These are phyloP conservation scores for Hirtodrosophila alboralis DNA, from an alignment of 2,888 invertebrate species.

Conservation along the genomic window DNA sequence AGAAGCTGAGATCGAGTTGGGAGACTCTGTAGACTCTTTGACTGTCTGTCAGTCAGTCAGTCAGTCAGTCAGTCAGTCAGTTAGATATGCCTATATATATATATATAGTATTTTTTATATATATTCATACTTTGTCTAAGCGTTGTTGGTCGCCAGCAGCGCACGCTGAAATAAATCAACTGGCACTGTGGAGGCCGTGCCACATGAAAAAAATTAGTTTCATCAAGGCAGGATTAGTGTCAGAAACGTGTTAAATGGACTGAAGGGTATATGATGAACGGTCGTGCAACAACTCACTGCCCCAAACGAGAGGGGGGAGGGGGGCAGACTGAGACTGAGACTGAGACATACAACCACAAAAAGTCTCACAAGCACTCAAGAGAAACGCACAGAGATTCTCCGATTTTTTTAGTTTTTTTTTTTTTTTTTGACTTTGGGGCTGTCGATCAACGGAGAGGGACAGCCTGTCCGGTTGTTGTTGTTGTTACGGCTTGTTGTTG, in stretches of 20 bases:
- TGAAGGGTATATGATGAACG: conserved; percentile 84
- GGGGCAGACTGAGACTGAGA: conserved; percentile 6
- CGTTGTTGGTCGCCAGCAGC: conserved; percentile 75
- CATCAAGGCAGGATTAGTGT: conserved; percentile 84
- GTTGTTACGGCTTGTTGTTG: conserved; percentile 6
- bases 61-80: conserved; percentile 38
- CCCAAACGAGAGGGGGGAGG: conserved; percentile 17
- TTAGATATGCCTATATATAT: conserved; percentile 16
- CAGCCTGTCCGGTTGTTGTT: conserved; percentile 15
- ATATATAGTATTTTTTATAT: conserved; percentile 11
- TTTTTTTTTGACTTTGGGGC: conserved; percentile 41
- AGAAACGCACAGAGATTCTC: conserved; percentile 24
- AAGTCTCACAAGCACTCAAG: conserved; percentile 47
- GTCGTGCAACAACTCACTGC: conserved; percentile 57
- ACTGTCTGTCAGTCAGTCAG: conserved; percentile 52
- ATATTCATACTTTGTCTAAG: conserved; percentile 73
- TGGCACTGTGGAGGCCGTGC: conserved; percentile 71
- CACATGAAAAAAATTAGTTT: conserved; percentile 84
- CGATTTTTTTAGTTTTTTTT: conserved; percentile 25
- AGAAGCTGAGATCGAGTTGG: conserved; percentile 60
- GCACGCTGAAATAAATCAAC: conserved; percentile 82
- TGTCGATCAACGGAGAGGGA: conserved; percentile 45
- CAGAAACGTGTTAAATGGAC: conserved; percentile 85
- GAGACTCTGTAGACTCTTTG: too few relatives aligned
- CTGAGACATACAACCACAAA: conserved; percentile 30